These are phyloP conservation scores for Daboia siamensis DNA, from an alignment of 2,113 vertebrate species.

Conservation along the genomic window DNA sequence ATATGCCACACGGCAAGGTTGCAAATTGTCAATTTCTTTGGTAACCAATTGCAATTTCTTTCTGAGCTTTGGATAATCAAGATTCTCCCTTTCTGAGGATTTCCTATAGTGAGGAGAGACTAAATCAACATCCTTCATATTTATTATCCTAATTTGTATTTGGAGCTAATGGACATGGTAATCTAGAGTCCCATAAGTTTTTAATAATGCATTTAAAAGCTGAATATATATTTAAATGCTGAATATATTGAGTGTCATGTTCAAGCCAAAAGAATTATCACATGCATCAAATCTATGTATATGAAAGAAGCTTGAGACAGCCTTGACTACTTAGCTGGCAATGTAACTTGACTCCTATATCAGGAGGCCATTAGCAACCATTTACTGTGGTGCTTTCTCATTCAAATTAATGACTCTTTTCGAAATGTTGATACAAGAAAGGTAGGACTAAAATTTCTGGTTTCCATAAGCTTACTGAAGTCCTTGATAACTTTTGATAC, in stretches of 20 bases:
- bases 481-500: conserved; percentile 56
- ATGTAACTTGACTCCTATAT: background rate
- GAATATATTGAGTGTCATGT: conserved; percentile 4
- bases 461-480: conserved; percentile 68
- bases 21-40: background rate
- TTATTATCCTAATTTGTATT: conserved; percentile 19
- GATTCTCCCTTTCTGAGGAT: background rate
- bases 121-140: background rate
- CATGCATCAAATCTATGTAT: background rate
- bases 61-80: background rate
- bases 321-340: background rate
- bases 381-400: background rate
- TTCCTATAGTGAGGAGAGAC: background rate
- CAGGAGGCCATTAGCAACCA: background rate
- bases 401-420: conserved; percentile 38
- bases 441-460: conserved; percentile 66
- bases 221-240: background rate
- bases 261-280: conserved; percentile 10
- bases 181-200: conserved; percentile 18
- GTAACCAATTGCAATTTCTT: background rate
- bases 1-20: background rate
- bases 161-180: conserved; percentile 20
- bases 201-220: conserved; percentile 25
- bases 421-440: conserved; percentile 49
- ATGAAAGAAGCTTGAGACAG: conserved; percentile 6